phyloP scores from a whole-genome alignment of 2,113 vertebrate genomes.

The Cervus canadensis region DNA sequence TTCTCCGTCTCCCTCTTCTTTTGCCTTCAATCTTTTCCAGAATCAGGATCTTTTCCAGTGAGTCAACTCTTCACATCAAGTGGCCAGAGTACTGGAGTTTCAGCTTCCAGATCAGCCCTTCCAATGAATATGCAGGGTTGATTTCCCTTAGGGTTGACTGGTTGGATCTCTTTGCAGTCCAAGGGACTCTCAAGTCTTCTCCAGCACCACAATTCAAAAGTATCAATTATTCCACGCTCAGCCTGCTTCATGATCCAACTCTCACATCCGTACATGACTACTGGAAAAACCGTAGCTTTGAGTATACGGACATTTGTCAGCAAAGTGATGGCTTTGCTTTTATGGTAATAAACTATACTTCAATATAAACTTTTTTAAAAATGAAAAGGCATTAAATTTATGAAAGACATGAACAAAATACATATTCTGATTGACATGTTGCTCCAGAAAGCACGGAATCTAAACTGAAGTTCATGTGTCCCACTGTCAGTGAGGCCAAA shows the following conservation, averaged over 20 bases:
- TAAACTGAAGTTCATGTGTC: not conserved
- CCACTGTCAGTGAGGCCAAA: not conserved
- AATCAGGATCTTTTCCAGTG: not conserved
- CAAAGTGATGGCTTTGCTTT: not conserved
- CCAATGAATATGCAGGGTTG: not conserved
- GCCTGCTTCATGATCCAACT: not conserved
- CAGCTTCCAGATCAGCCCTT: not conserved
- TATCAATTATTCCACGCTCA: not conserved
- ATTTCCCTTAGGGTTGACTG: not conserved
- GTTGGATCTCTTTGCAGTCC: not conserved
- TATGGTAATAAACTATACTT: not conserved
- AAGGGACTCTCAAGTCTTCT: not conserved
- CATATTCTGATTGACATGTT: not conserved
- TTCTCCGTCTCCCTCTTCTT: not conserved
- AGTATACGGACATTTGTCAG: not conserved
- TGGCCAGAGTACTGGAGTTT: not conserved
- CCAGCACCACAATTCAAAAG: not conserved
- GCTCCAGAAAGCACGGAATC: not conserved
- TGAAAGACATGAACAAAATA: not conserved
- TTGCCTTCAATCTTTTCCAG: not conserved
- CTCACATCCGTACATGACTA: not conserved
- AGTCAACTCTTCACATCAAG: not conserved
- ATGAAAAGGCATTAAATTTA: not conserved
- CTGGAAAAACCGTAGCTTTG: not conserved
- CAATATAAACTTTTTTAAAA: not conserved